A percentile compares a stretch with the other conserved stretches of the same genome.
These are phyloP conservation scores for Tetranychus truncatus DNA, from an alignment of 2,888 invertebrate species.

Conservation along the genomic window DNA sequence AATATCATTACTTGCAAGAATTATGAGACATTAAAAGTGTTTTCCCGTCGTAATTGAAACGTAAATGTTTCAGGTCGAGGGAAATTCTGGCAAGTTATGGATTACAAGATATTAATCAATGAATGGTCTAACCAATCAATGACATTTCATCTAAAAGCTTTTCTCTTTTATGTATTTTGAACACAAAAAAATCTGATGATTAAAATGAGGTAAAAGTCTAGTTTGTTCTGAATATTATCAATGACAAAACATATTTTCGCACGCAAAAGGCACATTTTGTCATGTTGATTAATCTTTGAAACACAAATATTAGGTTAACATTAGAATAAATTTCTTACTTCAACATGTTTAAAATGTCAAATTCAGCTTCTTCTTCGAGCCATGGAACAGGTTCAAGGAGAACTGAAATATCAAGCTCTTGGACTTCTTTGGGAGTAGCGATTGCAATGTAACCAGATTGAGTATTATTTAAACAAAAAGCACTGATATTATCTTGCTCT, in stretches of 20 bases:
- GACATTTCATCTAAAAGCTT: no score
- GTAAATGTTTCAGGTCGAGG: no score
- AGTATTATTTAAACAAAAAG: slow-evolving; percentile 71
- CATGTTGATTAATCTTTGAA: background rate
- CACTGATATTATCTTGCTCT: slow-evolving; percentile 91
- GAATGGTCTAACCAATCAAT: no score
- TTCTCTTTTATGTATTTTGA: no score
- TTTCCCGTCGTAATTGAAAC: no score
- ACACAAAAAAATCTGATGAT: no score
- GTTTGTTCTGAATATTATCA: background rate
- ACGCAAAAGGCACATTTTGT: no score
- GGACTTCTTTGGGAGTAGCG: slow-evolving; percentile 85
- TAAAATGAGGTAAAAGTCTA: background rate
- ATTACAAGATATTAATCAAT: no score
- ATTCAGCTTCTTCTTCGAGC: slow-evolving; percentile 91
- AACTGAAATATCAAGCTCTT: slow-evolving; percentile 89
- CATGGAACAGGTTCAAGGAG: slow-evolving; percentile 74
- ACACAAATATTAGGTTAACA: background rate
- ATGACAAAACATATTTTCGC: background rate
- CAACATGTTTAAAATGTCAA: slow-evolving; percentile 55
- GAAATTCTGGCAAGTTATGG: no score
- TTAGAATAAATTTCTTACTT: slow-evolving; percentile 25
- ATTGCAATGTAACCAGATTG: slow-evolving; percentile 66
- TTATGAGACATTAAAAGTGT: no score
- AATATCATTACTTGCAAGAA: no score